A percentile compares a stretch with the other conserved stretches of the same genome.
These are phyloP conservation scores for Myotis myotis DNA, from an alignment of 2,797 vertebrate genomes.

Conservation along the genomic window DNA sequence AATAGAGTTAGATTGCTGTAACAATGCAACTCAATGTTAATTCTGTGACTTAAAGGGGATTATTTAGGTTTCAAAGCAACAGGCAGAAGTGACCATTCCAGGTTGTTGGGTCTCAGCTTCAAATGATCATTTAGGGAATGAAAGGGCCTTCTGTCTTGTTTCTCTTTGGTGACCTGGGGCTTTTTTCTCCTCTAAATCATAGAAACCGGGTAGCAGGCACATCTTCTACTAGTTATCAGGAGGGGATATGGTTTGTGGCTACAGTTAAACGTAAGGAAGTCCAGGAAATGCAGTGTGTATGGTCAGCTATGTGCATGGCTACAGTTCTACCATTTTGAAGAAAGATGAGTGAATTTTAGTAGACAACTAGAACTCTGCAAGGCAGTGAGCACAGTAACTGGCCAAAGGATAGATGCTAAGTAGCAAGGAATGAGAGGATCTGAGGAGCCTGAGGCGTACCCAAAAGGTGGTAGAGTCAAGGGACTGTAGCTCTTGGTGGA, in stretches of 20 bases:
- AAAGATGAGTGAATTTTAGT: not conserved
- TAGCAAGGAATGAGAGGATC: not conserved
- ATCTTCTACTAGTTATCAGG: not conserved
- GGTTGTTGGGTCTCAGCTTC: not conserved
- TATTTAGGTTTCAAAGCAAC: constrained; percentile 7
- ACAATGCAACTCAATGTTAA: not conserved
- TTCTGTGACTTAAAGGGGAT: not conserved
- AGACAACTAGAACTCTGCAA: not conserved
- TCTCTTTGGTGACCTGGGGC: not conserved
- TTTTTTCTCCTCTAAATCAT: not conserved
- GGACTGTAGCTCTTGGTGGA: not conserved
- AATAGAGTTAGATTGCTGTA: not conserved
- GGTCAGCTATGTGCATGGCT: not conserved
- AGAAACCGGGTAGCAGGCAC: not conserved
- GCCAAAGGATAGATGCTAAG: not conserved
- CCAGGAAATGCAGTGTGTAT: not conserved
- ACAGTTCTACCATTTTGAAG: not conserved
- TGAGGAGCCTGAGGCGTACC: not conserved
- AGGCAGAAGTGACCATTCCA: not conserved
- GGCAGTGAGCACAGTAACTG: not conserved
- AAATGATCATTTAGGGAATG: not conserved
- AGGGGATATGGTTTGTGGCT: not conserved
- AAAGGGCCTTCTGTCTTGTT: not conserved
- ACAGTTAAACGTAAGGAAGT: not conserved
- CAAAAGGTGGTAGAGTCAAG: not conserved